Base-by-base conservation (phyloP, 2,113 vertebrate genomes). In the Leucoraja erinaceus region DNA sequence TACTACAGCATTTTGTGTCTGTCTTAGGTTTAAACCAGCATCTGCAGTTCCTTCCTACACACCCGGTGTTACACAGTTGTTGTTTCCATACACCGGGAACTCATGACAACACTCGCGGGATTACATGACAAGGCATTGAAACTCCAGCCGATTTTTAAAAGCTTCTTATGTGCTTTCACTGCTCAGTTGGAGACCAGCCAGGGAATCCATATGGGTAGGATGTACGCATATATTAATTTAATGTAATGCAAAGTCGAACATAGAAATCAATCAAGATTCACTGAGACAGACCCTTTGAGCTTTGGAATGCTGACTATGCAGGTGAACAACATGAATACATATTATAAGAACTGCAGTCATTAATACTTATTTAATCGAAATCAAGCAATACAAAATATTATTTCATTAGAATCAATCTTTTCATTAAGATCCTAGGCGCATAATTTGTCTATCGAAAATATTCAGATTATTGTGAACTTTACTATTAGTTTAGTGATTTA, bases 261-360 rank as follows among this genome's bases (percentile, higher is more conserved):
- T 72, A 72, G 9, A 91, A 91, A 91, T 90, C 16, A 70, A 70
- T 47, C 66, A 90, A 10, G 88, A 47, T 90, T 90, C 88, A 72
- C 31, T 47, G 18, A 90, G 16, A 90, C 11, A 54, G 72, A 70
- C 5, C 9, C 33, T 54, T 72, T 54, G 66, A 91, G 66, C 66
- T 25, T 91, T 91, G 25, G 90, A 54, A 54, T 54, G 68, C 38
- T 74, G 33, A 91, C 18, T 4, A 47, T 47, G 9, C 31, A 22
- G 33, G 33, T 90, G 63, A 66, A 90, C 3, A 91, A 72, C 18
- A 72, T 47, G 22, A 28, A 31, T 66, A 88, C 10, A 31, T 18
- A 4, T 66, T 6, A 47, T 22, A 38, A n/a, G 25, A 61, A 86
- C 14, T n/a, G 59, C 61, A 86, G 4, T 61, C 56, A 61, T 61